These are phyloP conservation scores for Smittia sp. DNA, from an alignment of 2,888 invertebrate species.

Conservation along the genomic window DNA sequence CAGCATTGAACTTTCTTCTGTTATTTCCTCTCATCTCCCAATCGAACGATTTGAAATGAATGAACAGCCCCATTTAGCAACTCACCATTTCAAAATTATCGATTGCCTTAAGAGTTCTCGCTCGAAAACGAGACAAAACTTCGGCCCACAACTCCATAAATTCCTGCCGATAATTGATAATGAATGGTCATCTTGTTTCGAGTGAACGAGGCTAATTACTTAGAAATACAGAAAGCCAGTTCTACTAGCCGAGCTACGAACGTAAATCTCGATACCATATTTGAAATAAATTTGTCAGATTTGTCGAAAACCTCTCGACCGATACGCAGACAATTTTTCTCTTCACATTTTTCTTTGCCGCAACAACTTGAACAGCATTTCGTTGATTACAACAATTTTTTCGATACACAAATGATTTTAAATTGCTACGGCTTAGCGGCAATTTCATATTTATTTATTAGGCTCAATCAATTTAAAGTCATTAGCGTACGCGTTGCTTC, in stretches of 20 bases:
- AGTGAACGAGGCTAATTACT: neutral
- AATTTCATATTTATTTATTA: slow-evolving; percentile 36
- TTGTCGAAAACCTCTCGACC: slow-evolving; percentile 16
- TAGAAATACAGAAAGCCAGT: too few species aligned
- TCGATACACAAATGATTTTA: slow-evolving; percentile 39
- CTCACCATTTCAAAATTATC: too few species aligned
- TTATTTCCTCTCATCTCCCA: too few species aligned
- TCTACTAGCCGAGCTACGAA: neutral
- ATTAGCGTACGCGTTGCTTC: slow-evolving; percentile 20
- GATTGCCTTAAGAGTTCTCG: too few species aligned
- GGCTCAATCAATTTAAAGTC: slow-evolving; percentile 39
- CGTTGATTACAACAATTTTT: slow-evolving; percentile 36
- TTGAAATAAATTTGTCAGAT: slow-evolving; percentile 37
- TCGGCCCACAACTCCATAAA: neutral
- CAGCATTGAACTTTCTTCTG: too few species aligned
- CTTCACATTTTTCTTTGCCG: neutral
- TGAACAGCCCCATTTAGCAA: too few species aligned
- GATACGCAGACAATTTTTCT: neutral
- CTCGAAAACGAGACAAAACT: too few species aligned
- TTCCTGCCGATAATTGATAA: slow-evolving; percentile 11
- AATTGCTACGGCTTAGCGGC: slow-evolving; percentile 35
- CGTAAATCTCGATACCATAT: neutral
- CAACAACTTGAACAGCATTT: slow-evolving; percentile 31
- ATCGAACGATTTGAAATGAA: too few species aligned
- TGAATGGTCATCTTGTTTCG: slow-evolving; percentile 1